Evolutionary conservation across 2,797 vertebrate species (phyloP).

Genomic region (Gymnodraco acuticeps): DNA sequence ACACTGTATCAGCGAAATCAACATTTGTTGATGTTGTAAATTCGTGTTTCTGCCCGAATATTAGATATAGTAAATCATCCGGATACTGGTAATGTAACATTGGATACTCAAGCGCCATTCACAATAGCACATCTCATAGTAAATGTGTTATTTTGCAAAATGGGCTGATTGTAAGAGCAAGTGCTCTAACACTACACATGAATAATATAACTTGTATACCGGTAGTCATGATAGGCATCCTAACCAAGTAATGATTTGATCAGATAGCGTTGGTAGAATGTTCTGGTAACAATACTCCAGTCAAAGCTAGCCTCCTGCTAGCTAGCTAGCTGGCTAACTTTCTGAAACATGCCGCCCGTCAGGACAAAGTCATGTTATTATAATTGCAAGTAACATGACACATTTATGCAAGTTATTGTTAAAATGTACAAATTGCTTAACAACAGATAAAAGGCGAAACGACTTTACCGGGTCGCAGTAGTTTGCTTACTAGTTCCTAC

Average conservation of each 20-base stretch:
- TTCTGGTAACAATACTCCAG: constrained; percentile 34
- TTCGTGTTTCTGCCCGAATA: no score
- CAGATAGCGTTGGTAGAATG: constrained; percentile 32
- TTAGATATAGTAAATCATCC: no score
- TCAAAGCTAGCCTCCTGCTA: constrained; percentile 7
- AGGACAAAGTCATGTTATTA: fast-evolving
- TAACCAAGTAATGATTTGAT: neutral
- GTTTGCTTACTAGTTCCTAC: neutral
- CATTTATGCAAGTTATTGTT: neutral
- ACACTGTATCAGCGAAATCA: no score
- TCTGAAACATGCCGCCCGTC: neutral
- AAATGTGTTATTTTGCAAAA: neutral
- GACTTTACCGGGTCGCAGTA: neutral
- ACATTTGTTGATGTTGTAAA: no score
- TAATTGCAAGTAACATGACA: neutral
- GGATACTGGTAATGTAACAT: no score
- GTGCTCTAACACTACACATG: neutral
- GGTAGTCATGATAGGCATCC: neutral
- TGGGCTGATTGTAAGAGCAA: neutral
- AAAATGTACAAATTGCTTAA: neutral
- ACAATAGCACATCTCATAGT: no score
- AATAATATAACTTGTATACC: neutral
- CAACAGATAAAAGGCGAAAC: neutral
- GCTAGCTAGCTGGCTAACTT: neutral
- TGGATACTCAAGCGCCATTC: no score